Conservation (phyloP, 2,888 invertebrate genomes). For the Rhagium mordax region DNA sequence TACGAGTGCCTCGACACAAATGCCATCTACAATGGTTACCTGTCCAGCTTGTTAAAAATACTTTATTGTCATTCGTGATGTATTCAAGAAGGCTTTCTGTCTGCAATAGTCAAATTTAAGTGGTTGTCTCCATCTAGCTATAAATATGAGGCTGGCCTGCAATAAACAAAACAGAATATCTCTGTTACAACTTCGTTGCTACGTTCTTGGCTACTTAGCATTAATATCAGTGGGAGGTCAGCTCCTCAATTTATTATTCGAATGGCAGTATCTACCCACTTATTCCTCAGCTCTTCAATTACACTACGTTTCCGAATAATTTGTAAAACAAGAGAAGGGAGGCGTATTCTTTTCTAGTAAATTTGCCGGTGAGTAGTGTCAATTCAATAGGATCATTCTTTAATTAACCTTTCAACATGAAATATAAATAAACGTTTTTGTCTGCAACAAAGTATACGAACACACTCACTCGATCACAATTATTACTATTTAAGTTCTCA, state of each 20-base stretch:
- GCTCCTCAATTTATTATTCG: slow-evolving; percentile 14
- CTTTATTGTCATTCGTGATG: slow-evolving; percentile 57
- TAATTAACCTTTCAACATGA: background rate
- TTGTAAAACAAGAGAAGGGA: background rate
- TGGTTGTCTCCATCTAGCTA: slow-evolving; percentile 51
- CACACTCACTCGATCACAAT: slow-evolving; percentile 7
- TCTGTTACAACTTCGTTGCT: slow-evolving; percentile 42
- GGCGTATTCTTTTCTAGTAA: too few species aligned
- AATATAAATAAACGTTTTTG: background rate
- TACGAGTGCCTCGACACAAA: slow-evolving; percentile 41
- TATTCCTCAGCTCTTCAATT: background rate
- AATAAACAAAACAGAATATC: slow-evolving; percentile 48
- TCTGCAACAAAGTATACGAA: background rate
- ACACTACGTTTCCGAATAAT: background rate
- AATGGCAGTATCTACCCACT: background rate
- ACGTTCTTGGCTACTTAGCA: slow-evolving; percentile 42
- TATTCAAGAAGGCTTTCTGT: slow-evolving; percentile 48
- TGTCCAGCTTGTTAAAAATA: slow-evolving; percentile 61
- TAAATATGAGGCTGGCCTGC: slow-evolving; percentile 43
- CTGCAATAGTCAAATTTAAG: slow-evolving; percentile 55
- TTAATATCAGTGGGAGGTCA: slow-evolving; percentile 29
- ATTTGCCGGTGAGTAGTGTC: too few species aligned
- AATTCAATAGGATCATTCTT: background rate
- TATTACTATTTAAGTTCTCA: background rate
- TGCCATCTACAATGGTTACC: slow-evolving; percentile 50